These are phyloP conservation scores for Melieria omissa DNA, from an alignment of 2,888 invertebrate genomes.

Conservation along the genomic window DNA sequence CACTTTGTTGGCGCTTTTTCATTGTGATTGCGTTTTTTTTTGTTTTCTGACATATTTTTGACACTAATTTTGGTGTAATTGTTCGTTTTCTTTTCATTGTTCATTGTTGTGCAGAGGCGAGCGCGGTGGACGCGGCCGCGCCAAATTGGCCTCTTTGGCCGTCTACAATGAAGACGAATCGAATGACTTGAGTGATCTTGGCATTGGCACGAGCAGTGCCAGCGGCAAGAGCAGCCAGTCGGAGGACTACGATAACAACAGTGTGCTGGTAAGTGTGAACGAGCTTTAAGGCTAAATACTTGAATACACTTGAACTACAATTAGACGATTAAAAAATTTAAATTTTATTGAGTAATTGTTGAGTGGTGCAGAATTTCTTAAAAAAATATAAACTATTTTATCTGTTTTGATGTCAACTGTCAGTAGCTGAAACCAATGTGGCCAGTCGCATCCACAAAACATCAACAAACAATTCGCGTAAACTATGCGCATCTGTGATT, in stretches of 20 bases:
- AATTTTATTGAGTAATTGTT: too few species aligned
- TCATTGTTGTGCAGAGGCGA: conserved; percentile 54
- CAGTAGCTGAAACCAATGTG: too few species aligned
- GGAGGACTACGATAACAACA: conserved; percentile 75
- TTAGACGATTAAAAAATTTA: too few species aligned
- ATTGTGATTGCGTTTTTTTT: background rate
- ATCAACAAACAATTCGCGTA: too few species aligned
- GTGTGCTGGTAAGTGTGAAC: conserved; percentile 70
- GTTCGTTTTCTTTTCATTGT: conserved; percentile 8
- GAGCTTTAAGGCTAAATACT: too few species aligned
- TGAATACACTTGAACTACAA: too few species aligned
- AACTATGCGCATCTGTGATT: too few species aligned
- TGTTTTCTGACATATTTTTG: background rate
- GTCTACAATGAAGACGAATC: conserved; percentile 84
- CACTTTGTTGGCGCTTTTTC: conserved; percentile 4
- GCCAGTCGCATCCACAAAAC: too few species aligned
- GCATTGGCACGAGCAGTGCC: conserved; percentile 77
- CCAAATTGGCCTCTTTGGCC: conserved; percentile 73
- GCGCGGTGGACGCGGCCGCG: conserved; percentile 69
- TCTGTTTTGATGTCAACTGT: too few species aligned
- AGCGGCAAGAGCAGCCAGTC: conserved; percentile 73
- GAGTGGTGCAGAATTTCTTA: too few species aligned
- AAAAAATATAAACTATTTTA: too few species aligned
- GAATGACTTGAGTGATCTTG: conserved; percentile 86
- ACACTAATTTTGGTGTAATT: background rate